Evolutionary conservation across 1,140 invertebrate species (phyloP).

Genomic region (Pemphigus obesinymphae): DNA sequence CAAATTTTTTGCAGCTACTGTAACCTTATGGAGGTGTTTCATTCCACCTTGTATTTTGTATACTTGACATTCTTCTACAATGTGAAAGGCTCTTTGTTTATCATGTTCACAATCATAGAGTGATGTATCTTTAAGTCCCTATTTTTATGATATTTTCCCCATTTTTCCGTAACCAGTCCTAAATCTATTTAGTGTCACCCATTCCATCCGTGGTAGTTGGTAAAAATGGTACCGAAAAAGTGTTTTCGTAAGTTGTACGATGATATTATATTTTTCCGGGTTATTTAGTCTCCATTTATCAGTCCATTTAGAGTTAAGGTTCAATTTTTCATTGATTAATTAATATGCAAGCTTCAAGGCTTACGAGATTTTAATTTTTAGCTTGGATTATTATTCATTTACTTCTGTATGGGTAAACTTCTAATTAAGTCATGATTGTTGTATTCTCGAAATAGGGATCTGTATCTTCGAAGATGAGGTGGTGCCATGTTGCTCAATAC

Average conservation of each 20-base stretch:
- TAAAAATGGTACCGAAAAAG: no score
- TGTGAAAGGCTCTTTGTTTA: not conserved
- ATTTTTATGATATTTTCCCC: not conserved
- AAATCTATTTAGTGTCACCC: not conserved
- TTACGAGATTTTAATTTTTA: not conserved
- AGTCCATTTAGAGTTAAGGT: not conserved
- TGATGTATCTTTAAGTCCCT: not conserved
- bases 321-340: not conserved
- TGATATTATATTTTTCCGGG: not conserved
- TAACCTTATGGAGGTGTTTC: not conserved
- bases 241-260: not conserved
- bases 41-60: not conserved
- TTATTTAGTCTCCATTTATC: not conserved
- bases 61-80: not conserved
- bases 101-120: not conserved
- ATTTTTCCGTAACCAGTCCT: not conserved
- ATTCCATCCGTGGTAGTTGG: not conserved
- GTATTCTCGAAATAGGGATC: no score
- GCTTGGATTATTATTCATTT: not conserved
- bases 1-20: not conserved
- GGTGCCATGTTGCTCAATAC: slow-evolving; percentile 18
- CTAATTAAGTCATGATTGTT: not conserved
- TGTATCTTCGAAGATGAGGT: not conserved
- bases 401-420: not conserved
- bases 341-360: not conserved